Conservation (phyloP, 2,888 invertebrate genomes). For the Rhimphoctona megacephalus region DNA sequence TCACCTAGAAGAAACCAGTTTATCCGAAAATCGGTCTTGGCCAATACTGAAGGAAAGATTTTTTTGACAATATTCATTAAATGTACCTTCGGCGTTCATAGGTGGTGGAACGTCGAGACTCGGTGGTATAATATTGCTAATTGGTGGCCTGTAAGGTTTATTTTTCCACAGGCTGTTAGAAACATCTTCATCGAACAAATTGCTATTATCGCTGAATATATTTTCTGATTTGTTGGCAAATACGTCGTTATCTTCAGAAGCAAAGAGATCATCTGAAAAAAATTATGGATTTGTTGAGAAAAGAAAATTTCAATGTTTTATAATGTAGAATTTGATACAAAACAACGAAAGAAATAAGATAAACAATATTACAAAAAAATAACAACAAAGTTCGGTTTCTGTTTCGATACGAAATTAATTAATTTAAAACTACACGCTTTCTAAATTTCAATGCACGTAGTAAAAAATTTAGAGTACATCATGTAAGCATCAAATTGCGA, state of each 20-base stretch:
- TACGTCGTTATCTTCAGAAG: slow-evolving; percentile 75
- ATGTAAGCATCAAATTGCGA: too few species aligned
- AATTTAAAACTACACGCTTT: background rate
- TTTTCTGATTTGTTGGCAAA: slow-evolving; percentile 76
- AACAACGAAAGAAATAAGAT: background rate
- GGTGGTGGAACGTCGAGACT: slow-evolving; percentile 83
- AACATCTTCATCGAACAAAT: slow-evolving; percentile 78
- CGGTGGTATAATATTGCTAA: slow-evolving; percentile 81
- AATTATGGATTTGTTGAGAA: background rate
- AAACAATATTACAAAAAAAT: too few species aligned
- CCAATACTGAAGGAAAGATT: background rate
- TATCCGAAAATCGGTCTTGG: too few species aligned
- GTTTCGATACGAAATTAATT: background rate
- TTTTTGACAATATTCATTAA: background rate
- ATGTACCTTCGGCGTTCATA: slow-evolving; percentile 78
- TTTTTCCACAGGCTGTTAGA: slow-evolving; percentile 77
- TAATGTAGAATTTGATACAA: slow-evolving; percentile 2
- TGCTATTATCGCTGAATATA: slow-evolving; percentile 74
- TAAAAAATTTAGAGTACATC: too few species aligned
- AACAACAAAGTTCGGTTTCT: background rate
- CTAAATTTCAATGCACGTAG: too few species aligned
- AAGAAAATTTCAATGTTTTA: background rate
- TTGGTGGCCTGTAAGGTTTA: slow-evolving; percentile 74
- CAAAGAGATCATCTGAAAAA: slow-evolving; percentile 79
- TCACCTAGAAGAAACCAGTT: too few species aligned